A percentile compares a stretch with the other conserved stretches of the same genome.
These are phyloP conservation scores for Didymodactylos carnosus DNA, from an alignment of 2,888 invertebrate species.

Conservation along the genomic window DNA sequence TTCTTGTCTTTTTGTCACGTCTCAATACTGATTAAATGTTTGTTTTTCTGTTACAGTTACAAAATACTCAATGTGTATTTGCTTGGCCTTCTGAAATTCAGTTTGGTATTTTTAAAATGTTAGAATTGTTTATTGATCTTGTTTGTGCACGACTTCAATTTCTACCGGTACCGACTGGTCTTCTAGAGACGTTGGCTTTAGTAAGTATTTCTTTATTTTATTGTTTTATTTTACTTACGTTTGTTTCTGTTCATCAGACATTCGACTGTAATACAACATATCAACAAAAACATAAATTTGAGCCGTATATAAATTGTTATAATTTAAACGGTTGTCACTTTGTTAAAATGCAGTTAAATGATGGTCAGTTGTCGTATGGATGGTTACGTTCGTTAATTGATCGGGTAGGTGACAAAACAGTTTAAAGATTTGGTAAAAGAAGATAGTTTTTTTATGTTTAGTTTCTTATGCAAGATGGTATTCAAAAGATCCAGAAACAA, in stretches of 20 bases:
- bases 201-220: slow-evolving; percentile 14
- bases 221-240: neutral
- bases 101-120: slow-evolving; percentile 37
- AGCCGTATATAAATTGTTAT: neutral
- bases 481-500: slow-evolving; percentile 27
- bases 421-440: neutral
- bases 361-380: neutral
- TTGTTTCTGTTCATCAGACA: slow-evolving; percentile 14
- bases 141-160: slow-evolving; percentile 31
- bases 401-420: neutral
- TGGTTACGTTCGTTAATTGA: neutral
- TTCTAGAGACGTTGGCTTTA: slow-evolving; percentile 31
- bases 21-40: too few species aligned
- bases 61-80: slow-evolving; percentile 34
- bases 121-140: slow-evolving; percentile 34
- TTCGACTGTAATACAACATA: slow-evolving; percentile 36
- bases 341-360: neutral
- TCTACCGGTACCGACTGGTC: slow-evolving; percentile 27
- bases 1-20: neutral
- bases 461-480: slow-evolving; percentile 35
- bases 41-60: slow-evolving; percentile 21
- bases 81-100: slow-evolving; percentile 37
- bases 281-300: slow-evolving; percentile 33
- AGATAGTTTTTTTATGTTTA: slow-evolving; percentile 18
- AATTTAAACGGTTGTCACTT: neutral